Evolutionary conservation across 2,797 vertebrate species (phyloP), one percentile per base, ranked within the genome.

Genomic region (Silurus aristotelis): DNA sequence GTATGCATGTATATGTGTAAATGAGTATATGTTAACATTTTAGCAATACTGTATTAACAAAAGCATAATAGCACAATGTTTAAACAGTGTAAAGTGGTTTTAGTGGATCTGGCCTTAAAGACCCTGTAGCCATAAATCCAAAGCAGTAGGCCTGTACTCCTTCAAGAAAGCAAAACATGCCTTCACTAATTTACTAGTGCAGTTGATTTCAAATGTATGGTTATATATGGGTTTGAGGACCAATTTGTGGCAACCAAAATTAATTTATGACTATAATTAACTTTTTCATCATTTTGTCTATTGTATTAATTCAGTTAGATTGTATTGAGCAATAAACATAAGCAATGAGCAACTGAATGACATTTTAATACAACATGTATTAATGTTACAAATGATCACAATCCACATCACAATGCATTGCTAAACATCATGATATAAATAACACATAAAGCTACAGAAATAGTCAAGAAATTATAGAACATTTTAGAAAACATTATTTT

Each of bases 111-210:
- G 55, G 25, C 9, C 60, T 22, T 38, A 43, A 61, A 46, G 19
- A n/a, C 60, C 38, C 17, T 77, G 38, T 79, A 60, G 75, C 27
- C 12, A 79, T 79, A 43, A 63, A 79, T 43, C 31, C 56, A 43
- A 61, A 79, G 76, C 15, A 43, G 19, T 61, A 61, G 43, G 6
- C 38, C 75, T 38, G 19, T 79, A 20, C 56, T 78, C 48, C 73
- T 27, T 17, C 52, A 76, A 56, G 15, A 3, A 76, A 56, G 73
- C 7, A 76, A 63, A 63, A 79, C 20, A 61, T 46, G 20, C 20
- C 19, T 14, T 61, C 19, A 61, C 19, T 61, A 22, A 60, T 43
- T 79, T 46, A 63, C 58, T 27, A 61, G 19, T n/a, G 1, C 31
- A 43, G 61, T 61, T n/a, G 10, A 58, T 31, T 38, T 8, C 0